Evolutionary conservation across 1,140 invertebrate species (phyloP).

Genomic region (Diorhabda elongata): DNA sequence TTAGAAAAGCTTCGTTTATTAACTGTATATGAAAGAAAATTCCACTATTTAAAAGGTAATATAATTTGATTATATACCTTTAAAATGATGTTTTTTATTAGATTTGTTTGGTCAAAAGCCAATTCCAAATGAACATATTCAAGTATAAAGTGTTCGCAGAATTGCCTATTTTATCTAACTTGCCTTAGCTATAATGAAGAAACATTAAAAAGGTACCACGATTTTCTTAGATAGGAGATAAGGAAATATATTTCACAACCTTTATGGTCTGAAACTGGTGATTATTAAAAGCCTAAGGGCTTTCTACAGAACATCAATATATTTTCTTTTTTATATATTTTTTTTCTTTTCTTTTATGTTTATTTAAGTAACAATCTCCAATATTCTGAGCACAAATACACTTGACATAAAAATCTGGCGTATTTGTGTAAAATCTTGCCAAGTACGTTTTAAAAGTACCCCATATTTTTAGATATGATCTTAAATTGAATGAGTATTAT

Average conservation of each 20-base stretch:
- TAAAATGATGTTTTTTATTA: no score
- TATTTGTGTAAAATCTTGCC: slow-evolving; percentile 1
- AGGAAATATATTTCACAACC: slow-evolving; percentile 18
- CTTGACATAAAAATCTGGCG: slow-evolving; percentile 7
- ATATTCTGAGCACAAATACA: slow-evolving; percentile 10
- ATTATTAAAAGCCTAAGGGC: slow-evolving; percentile 29
- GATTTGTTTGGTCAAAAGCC: no score
- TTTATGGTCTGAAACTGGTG: slow-evolving; percentile 18
- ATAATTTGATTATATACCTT: no score
- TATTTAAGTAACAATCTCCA: slow-evolving; percentile 28
- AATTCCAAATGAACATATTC: neutral
- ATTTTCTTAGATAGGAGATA: slow-evolving; percentile 7
- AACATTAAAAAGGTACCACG: slow-evolving; percentile 16
- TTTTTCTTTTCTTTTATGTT: neutral
- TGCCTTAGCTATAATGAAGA: neutral
- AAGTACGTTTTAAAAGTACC: slow-evolving; percentile 5
- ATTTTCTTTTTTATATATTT: slow-evolving; percentile 3
- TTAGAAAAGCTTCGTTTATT: neutral
- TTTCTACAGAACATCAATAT: slow-evolving; percentile 31
- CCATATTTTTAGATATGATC: neutral
- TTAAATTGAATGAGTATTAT: neutral
- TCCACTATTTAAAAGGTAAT: no score
- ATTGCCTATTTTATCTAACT: neutral
- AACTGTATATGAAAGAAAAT: no score
- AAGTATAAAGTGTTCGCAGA: neutral